Evolutionary conservation across 2,888 invertebrate species (phyloP).

Genomic region (Spodoptera exigua): DNA sequence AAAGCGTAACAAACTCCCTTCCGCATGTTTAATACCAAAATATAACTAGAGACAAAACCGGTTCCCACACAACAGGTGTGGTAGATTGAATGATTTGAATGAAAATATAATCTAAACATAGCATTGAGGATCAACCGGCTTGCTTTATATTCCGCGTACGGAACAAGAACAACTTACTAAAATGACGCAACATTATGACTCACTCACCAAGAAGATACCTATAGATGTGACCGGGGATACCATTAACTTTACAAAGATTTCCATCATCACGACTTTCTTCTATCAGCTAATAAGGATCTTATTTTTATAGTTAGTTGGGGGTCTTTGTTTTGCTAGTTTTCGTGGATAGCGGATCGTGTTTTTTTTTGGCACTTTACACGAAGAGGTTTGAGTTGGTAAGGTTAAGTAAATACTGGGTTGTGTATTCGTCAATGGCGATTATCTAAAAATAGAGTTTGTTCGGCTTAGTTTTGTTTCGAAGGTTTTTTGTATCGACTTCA

Average conservation of each 20-base stretch:
- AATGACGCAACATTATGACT: conserved; percentile 70
- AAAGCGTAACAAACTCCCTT: too few species aligned
- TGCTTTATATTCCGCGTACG: conserved; percentile 54
- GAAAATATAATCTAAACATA: conserved; percentile 41
- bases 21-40: too few species aligned
- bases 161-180: conserved; percentile 46
- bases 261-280: conserved; percentile 44
- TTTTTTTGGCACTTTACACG: too few species aligned
- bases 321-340: not conserved
- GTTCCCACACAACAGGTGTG: conserved; percentile 27
- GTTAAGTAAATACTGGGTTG: too few species aligned
- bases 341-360: not conserved
- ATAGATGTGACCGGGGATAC: conserved; percentile 63
- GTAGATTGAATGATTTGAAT: conserved; percentile 24
- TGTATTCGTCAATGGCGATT: too few species aligned
- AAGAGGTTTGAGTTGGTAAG: too few species aligned
- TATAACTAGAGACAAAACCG: conserved; percentile 9
- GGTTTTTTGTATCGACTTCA: too few species aligned
- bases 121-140: conserved; percentile 24
- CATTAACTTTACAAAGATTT: conserved; percentile 54
- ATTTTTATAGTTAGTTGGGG: conserved; percentile 22
- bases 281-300: conserved; percentile 45
- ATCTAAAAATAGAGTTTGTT: too few species aligned
- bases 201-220: conserved; percentile 66
- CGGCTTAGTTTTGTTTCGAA: too few species aligned